Evolutionary conservation across 2,888 invertebrate species (phyloP), one percentile per base, ranked within the genome.

Genomic region (Heliconius aoede): DNA sequence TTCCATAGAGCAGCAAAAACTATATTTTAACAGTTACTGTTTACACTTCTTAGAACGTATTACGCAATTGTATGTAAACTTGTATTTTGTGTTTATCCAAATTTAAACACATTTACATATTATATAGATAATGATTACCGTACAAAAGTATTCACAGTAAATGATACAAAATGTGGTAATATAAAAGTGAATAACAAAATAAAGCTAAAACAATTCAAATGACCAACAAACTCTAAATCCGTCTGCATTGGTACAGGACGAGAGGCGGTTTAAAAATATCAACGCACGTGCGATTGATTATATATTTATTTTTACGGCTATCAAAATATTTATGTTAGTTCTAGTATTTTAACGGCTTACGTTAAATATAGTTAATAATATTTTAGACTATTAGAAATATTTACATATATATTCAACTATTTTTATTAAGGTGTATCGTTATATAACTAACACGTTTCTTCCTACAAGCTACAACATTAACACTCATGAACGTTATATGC

Each of bases 241-340:
- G 51, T 69, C 51, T 21, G 21, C 74, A 32, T 11, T 62, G 28
- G 24, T 32, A 26, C 51, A 46, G 67, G 46, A 46, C 30, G 55
- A 55, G n/a, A n/a, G 9, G 69, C 32, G 68, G n/a, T 51, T 26
- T 69, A 75, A 62, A 75, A 62, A 75, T 69, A 69, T 58, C 46
- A 28, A 30, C 46, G 46, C 61, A 69, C 51, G 61, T 69, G 61
- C 51, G 51, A 62, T 75, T 62, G 51, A 62, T 75, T 62, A 18
- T 32, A 40, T 40, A 40, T 61, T 60, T 28, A 26, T 40, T 40
- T 71, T 60, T 60, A 72, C 30, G 28, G 18, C 55, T 30, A 69
- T 30, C 55, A 55, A 30, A 46, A 68, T 51, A 26, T 69, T 69
- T 69, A 32, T 69, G 30, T 69, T 46, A 15, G 30, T 55, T 30